Evolutionary conservation across 2,888 invertebrate genomes (phyloP).

Genomic region (Tenthredo livida): DNA sequence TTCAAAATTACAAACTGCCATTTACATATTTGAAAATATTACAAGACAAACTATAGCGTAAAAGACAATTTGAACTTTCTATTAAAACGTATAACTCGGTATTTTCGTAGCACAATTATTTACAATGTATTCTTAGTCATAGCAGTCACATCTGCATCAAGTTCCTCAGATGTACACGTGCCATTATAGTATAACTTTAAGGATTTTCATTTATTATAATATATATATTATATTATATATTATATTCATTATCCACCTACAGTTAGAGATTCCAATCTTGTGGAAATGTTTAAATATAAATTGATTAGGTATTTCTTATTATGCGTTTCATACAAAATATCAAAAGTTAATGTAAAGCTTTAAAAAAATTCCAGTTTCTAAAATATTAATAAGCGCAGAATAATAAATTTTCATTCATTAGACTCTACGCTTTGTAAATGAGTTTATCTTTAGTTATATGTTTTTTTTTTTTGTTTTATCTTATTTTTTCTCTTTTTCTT

Average conservation of each 20-base stretch:
- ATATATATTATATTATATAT: slow-evolving; percentile 1
- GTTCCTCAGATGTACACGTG: neutral
- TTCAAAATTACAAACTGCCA: slow-evolving; percentile 15
- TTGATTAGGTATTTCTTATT: slow-evolving; percentile 33
- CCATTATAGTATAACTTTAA: slow-evolving; percentile 5
- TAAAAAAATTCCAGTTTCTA: slow-evolving; percentile 38
- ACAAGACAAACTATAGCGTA: neutral
- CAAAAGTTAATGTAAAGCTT: slow-evolving; percentile 43
- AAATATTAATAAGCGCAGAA: slow-evolving; percentile 30
- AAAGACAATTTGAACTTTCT: neutral
- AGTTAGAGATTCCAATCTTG: slow-evolving; percentile 25
- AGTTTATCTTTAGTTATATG: slow-evolving; percentile 1
- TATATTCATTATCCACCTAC: slow-evolving; percentile 29
- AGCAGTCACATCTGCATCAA: neutral
- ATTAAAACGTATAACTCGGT: slow-evolving; percentile 25
- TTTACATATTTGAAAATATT: slow-evolving; percentile 13
- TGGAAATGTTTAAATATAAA: slow-evolving; percentile 35
- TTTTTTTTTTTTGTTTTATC: neutral
- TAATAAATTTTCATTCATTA: slow-evolving; percentile 50
- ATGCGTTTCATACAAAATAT: slow-evolving; percentile 46
- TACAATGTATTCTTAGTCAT: neutral
- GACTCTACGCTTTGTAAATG: slow-evolving; percentile 56
- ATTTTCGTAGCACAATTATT: slow-evolving; percentile 30
- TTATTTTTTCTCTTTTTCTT: neutral
- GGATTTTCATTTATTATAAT: slow-evolving; percentile 15